Evolutionary conservation across 2,888 invertebrate species (phyloP).

Genomic region (Agriotes lineatus): DNA sequence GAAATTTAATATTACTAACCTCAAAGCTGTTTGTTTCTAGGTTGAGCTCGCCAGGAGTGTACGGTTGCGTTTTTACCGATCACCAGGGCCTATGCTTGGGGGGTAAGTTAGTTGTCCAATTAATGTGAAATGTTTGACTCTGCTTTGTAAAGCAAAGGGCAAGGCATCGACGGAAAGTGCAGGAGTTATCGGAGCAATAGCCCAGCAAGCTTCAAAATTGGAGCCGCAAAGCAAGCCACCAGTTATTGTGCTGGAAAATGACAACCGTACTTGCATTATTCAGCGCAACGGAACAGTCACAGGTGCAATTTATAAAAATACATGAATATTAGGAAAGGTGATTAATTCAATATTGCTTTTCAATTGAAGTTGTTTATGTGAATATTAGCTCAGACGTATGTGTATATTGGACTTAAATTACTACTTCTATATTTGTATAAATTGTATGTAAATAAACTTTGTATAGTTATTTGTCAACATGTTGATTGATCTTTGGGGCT

Average conservation of each 20-base stretch:
- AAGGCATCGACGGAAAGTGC: slow-evolving; percentile 79
- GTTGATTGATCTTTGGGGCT: too few relatives aligned
- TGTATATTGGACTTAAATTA: too few relatives aligned
- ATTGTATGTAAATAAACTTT: too few relatives aligned
- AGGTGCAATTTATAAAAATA: slow-evolving; percentile 66
- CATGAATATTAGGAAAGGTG: too few relatives aligned
- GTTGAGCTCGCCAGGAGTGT: slow-evolving; percentile 74
- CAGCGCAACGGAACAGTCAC: slow-evolving; percentile 80
- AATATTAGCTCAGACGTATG: too few relatives aligned
- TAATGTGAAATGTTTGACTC: too few relatives aligned
- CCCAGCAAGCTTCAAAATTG: slow-evolving; percentile 81
- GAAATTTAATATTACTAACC: too few relatives aligned
- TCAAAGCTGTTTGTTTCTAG: too few relatives aligned
- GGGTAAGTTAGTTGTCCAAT: slow-evolving; percentile 64
- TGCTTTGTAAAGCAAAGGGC: slow-evolving; percentile 80
- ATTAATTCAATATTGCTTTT: too few relatives aligned
- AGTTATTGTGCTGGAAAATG: slow-evolving; percentile 79
- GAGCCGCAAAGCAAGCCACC: slow-evolving; percentile 78
- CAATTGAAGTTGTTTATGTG: too few relatives aligned
- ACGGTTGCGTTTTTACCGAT: slow-evolving; percentile 81
- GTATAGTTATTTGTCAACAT: too few relatives aligned
- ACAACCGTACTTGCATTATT: slow-evolving; percentile 78
- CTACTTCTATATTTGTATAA: too few relatives aligned
- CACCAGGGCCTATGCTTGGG: slow-evolving; percentile 83
- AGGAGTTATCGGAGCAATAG: slow-evolving; percentile 82